Conservation (phyloP, 2,113 vertebrate species). For the Thinocorus orbignyianus region DNA sequence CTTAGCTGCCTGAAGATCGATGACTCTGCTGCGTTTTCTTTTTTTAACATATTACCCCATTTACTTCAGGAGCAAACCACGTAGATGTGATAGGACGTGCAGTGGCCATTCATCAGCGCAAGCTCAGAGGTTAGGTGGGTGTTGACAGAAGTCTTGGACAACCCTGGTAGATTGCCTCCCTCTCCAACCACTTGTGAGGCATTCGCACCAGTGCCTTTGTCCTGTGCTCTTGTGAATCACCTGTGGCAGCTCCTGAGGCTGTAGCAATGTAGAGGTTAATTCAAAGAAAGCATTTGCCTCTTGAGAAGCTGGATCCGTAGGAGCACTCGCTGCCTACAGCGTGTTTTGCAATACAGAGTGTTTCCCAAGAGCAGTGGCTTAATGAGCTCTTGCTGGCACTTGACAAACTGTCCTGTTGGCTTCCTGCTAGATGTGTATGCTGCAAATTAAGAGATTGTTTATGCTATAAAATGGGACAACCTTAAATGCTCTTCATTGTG, state of each 20-base stretch:
- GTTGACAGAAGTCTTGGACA: neutral
- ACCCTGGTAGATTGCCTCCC: neutral
- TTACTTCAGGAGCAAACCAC: neutral
- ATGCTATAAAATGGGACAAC: neutral
- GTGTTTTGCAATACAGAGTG: neutral
- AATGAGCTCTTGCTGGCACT: conserved; percentile 15
- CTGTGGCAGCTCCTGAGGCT: neutral
- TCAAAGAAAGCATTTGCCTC: neutral
- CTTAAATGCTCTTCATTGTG: neutral
- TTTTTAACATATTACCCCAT: neutral
- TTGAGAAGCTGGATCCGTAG: neutral
- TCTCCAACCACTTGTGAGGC: neutral
- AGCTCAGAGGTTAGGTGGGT: neutral
- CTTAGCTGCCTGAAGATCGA: neutral
- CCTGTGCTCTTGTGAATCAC: rapidly evolving
- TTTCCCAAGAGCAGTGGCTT: conserved; percentile 31
- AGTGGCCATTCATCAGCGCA: neutral
- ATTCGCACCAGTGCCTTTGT: neutral
- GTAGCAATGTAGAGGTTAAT: neutral
- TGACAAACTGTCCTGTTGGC: conserved; percentile 32
- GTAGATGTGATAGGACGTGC: neutral
- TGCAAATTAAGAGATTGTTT: neutral
- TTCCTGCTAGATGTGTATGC: neutral
- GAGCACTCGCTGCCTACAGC: neutral
- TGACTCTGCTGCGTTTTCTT: neutral